Evolutionary conservation across 2,113 vertebrate species (phyloP).

Genomic region (Urocolius indicus): DNA sequence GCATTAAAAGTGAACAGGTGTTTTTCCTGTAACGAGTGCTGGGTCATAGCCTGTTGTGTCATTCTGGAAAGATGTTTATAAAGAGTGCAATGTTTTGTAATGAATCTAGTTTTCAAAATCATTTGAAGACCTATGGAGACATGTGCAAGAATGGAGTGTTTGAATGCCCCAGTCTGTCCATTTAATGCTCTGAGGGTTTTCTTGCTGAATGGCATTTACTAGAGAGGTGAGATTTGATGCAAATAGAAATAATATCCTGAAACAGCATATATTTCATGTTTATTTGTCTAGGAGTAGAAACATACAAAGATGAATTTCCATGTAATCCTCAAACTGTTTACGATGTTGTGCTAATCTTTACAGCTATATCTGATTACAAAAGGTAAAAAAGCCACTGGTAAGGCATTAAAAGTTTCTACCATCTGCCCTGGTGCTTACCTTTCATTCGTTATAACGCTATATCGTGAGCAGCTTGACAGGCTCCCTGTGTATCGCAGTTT

Average conservation of each 20-base stretch:
- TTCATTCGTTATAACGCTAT: background rate
- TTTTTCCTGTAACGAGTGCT: background rate
- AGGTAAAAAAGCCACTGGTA: background rate
- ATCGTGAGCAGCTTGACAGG: background rate
- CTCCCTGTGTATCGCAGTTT: background rate
- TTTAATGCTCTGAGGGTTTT: background rate
- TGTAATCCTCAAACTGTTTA: constrained; percentile 11
- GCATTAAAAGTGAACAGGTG: background rate
- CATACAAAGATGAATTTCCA: background rate
- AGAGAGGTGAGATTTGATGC: background rate
- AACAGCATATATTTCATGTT: background rate
- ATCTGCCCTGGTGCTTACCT: constrained; percentile 16
- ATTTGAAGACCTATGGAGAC: background rate
- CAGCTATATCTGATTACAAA: constrained; percentile 36
- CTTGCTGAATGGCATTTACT: background rate
- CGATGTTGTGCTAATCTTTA: constrained; percentile 9
- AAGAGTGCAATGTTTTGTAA: background rate
- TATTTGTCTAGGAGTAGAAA: background rate
- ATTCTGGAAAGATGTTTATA: background rate
- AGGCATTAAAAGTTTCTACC: constrained; percentile 47
- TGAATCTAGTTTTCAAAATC: background rate
- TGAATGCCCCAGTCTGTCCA: background rate
- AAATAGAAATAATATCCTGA: background rate
- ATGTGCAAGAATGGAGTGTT: background rate
- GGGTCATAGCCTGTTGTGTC: background rate